phyloP scores from a whole-genome alignment of 2,888 invertebrate species.

The Minunthozetes semirufus region DNA sequence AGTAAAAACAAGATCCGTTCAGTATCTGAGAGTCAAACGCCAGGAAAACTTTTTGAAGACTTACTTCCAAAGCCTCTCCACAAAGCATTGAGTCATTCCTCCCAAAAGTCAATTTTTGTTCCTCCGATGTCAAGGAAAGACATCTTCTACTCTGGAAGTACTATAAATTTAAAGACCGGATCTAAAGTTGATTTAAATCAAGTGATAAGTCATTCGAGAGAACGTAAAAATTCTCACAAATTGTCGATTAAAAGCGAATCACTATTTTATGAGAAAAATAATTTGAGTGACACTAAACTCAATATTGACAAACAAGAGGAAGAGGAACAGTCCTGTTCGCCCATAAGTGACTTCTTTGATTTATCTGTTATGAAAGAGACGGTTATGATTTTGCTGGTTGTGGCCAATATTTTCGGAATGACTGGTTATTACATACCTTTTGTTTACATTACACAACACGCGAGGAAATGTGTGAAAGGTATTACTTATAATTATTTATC shows the following conservation, averaged over 20 bases:
- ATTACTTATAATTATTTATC: neutral
- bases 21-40: neutral
- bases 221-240: neutral
- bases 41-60: constrained; percentile 1
- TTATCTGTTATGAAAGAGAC: constrained; percentile 77
- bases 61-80: neutral
- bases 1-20: neutral
- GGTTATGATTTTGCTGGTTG: constrained; percentile 80
- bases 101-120: constrained; percentile 50
- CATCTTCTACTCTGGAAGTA: constrained; percentile 94
- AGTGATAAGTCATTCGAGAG: neutral
- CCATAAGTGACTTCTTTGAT: constrained; percentile 91
- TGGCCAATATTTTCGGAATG: constrained; percentile 94
- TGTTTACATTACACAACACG: constrained; percentile 79
- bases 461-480: constrained; percentile 52
- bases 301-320: neutral
- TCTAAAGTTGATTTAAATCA: neutral
- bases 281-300: neutral
- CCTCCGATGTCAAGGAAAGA: constrained; percentile 89
- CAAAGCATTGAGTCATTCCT: neutral
- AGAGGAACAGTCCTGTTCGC: neutral
- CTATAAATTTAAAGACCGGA: constrained; percentile 62
- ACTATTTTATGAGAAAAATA: neutral
- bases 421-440: constrained; percentile 95
- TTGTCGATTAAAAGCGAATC: neutral